These are phyloP conservation scores for Aleiodes sp. DNA, from an alignment of 1,140 invertebrate species.

Conservation along the genomic window DNA sequence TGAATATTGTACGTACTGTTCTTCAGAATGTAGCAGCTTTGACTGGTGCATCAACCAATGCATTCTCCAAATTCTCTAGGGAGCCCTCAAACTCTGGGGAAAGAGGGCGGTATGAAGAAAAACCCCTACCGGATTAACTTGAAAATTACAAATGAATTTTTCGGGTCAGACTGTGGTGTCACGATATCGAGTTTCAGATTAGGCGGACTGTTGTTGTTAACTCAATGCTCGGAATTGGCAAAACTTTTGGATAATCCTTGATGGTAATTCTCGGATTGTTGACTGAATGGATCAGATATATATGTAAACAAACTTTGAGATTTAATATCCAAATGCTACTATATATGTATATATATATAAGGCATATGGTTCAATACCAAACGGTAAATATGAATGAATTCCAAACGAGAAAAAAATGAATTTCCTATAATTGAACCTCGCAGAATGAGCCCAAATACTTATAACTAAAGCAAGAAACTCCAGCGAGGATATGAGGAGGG, in stretches of 20 bases:
- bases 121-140: not conserved
- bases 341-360: no score
- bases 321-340: no score
- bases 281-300: not conserved
- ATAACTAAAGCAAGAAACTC: no score
- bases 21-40: not conserved
- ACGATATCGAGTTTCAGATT: not conserved
- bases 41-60: not conserved
- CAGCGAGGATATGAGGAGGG: not conserved
- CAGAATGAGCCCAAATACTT: no score
- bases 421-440: no score
- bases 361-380: no score
- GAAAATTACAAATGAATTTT: not conserved
- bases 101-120: not conserved
- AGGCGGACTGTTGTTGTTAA: conserved; percentile 10
- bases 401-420: no score
- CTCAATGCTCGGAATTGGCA: not conserved
- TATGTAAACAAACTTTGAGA: not conserved
- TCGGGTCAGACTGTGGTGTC: not conserved
- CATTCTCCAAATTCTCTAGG: not conserved
- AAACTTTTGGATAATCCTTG: conserved; percentile 17
- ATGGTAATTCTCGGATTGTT: not conserved
- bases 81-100: not conserved
- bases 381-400: no score
- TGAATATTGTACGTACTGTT: no score